Base-by-base conservation (phyloP, 37 sponge, comb jelly and placozoan genomes). In the Chondrilla cf. caribensis region DNA sequence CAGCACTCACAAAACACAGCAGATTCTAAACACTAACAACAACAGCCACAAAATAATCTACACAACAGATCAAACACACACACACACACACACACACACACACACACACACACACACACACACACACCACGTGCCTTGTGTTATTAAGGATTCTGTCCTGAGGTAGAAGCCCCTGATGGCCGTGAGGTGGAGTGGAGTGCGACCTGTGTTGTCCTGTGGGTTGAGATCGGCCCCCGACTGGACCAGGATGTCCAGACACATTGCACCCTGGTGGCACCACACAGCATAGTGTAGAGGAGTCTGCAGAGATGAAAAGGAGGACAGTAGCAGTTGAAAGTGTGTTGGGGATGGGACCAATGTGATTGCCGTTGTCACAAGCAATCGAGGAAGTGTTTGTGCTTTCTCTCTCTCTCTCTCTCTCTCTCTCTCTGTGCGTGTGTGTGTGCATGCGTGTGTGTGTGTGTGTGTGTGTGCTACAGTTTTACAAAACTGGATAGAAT, bases 261-360 rank as follows among this genome's bases (percentile, higher is more conserved):
- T 80, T 21, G 94, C 92, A 64, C 94, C 92, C 22, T 94, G 92
- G 68, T 83, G 88, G 31, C 89, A 90, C 84, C 84, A 89, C 79
- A 92, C 89, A 67, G 94, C 92, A 47, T 90, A 94, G 81, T 94
- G 94, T 19, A 94, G 89, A 0, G 94, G 89, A n/a, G 94, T 91
- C 93, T 80, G 39, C 15, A 21, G 38, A 62, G 60, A 6, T n/a
- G 18, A 5, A 33, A 33, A 77, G 29, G 2, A 28, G n/a, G n/a
- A n/a, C n/a, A n/a, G n/a, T n/a, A n/a, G 14, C 3, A n/a, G 29
- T 22, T 3, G 17, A 18, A 17, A 67, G 36, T 21, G 57, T 11
- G 57, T 11, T 18, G 57, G 57, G 57, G 57, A 54, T 54, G 57
- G 57, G 57, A 17, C n/a, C n/a, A n/a, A n/a, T n/a, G n/a, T n/a